Percentiles rank a stretch among this genome's conserved stretches.
Evolutionary conservation across 2,113 vertebrate genomes (phyloP).

Genomic region (Cyrtonyx montezumae): DNA sequence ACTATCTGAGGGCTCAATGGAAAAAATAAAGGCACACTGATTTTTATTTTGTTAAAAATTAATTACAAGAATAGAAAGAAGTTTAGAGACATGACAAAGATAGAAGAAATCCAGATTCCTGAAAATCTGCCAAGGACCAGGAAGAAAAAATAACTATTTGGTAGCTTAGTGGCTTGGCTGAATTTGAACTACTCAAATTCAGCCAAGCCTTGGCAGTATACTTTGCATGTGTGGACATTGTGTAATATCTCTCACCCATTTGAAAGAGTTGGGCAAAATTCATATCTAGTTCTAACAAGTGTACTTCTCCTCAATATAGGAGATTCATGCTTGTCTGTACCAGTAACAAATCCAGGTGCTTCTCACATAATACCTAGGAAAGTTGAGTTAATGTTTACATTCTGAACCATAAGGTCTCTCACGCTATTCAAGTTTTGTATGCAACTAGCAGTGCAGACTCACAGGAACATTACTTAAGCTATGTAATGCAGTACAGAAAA

Average conservation of each 20-base stretch:
- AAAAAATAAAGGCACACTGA: neutral
- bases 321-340: neutral
- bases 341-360: neutral
- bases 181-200: slow-evolving; percentile 10
- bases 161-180: neutral
- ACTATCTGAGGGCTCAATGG: neutral
- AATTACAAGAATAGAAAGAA: neutral
- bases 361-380: neutral
- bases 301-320: neutral
- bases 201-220: neutral
- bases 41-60: slow-evolving; percentile 43
- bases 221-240: neutral
- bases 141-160: slow-evolving; percentile 25
- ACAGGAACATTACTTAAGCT: neutral
- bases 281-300: neutral
- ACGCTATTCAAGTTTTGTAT: neutral
- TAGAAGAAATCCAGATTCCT: slow-evolving; percentile 37
- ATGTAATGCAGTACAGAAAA: neutral
- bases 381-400: neutral
- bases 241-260: neutral
- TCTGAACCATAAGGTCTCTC: neutral
- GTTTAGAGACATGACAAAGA: neutral
- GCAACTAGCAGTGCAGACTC: rapidly evolving
- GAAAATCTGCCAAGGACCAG: slow-evolving; percentile 33
- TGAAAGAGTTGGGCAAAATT: neutral